phyloP scores from a whole-genome alignment of 1,140 invertebrate genomes.

The Papilio xuthus region DNA sequence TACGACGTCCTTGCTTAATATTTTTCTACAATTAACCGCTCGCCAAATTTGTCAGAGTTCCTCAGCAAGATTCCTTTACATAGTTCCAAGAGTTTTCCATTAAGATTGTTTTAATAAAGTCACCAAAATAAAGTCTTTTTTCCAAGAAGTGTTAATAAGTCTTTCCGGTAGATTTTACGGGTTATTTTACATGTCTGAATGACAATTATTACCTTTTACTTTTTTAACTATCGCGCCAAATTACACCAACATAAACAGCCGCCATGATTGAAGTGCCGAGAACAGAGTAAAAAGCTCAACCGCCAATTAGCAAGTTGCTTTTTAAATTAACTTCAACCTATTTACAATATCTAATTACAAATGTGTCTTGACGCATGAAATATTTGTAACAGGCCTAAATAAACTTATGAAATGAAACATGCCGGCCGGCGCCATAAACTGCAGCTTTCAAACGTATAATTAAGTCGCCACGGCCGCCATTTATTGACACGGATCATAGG shows the following conservation, averaged over 20 bases:
- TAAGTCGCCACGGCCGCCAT: slow-evolving; percentile 33
- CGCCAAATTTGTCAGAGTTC: not conserved
- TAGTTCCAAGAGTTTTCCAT: not conserved
- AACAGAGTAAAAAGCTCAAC: slow-evolving; percentile 26
- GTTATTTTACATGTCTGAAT: not conserved
- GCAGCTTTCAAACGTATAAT: slow-evolving; percentile 38
- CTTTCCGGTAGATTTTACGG: not conserved
- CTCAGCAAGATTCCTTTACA: not conserved
- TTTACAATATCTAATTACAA: slow-evolving; percentile 40
- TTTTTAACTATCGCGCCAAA: not conserved
- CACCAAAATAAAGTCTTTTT: no score
- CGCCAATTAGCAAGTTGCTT: slow-evolving; percentile 30
- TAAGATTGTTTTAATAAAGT: no score
- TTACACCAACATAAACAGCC: not conserved
- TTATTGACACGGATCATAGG: slow-evolving; percentile 16
- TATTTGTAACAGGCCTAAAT: slow-evolving; percentile 38
- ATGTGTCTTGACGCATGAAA: slow-evolving; percentile 37
- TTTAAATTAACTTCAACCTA: slow-evolving; percentile 33
- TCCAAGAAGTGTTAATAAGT: no score
- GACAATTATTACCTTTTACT: not conserved
- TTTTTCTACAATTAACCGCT: not conserved
- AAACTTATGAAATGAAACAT: slow-evolving; percentile 38
- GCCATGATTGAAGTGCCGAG: slow-evolving; percentile 17
- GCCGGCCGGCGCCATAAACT: slow-evolving; percentile 38
- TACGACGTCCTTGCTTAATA: not conserved